Conservation (phyloP, 2,113 vertebrate genomes). For the Falcunculus frontatus region DNA sequence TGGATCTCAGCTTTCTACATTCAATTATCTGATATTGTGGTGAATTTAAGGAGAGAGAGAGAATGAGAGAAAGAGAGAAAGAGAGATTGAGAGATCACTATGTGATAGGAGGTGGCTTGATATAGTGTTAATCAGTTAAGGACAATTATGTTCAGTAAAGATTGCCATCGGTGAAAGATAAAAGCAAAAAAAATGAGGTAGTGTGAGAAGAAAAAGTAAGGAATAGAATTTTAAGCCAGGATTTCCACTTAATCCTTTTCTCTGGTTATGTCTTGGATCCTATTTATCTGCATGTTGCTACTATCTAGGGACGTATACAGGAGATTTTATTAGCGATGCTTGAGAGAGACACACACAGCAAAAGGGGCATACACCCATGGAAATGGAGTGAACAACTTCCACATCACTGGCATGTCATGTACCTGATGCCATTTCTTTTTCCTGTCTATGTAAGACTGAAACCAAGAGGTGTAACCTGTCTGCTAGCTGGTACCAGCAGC, state of each 20-base stretch:
- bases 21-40: not conserved
- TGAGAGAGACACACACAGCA: not conserved
- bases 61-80: not conserved
- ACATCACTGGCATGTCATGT: not conserved
- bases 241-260: not conserved
- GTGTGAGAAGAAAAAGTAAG: not conserved
- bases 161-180: not conserved
- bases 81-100: not conserved
- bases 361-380: not conserved
- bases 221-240: not conserved
- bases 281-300: not conserved
- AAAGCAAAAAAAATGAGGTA: not conserved
- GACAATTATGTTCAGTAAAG: not conserved
- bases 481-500: not conserved
- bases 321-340: not conserved
- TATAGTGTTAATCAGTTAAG: not conserved
- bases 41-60: not conserved
- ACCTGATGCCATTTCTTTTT: not conserved
- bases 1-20: not conserved
- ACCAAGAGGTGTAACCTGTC: not conserved
- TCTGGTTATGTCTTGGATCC: not conserved
- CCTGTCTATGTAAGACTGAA: not conserved
- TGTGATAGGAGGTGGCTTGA: not conserved
- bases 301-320: not conserved
- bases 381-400: not conserved